Evolutionary conservation across 2,888 invertebrate genomes (phyloP).

Genomic region (Amiota mariae): DNA sequence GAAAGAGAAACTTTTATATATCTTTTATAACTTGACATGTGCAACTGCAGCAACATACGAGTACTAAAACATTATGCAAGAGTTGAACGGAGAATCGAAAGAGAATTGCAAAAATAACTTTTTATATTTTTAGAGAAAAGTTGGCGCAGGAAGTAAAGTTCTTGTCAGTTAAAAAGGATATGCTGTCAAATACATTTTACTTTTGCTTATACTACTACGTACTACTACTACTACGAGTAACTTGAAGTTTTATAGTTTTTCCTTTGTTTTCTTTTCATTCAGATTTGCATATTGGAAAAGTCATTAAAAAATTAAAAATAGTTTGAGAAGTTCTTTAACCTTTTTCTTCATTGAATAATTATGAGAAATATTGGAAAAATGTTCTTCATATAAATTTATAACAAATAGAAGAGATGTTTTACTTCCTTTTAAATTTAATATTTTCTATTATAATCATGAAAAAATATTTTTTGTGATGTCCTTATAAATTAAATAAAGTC

Average conservation of each 20-base stretch:
- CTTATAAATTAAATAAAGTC: too few relatives aligned
- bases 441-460: too few relatives aligned
- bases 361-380: too few relatives aligned
- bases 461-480: too few relatives aligned
- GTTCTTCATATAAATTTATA: too few relatives aligned
- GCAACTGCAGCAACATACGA: conserved; percentile 43
- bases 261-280: conserved; percentile 35
- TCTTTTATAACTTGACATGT: conserved; percentile 45
- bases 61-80: conserved; percentile 36
- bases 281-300: neutral
- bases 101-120: neutral
- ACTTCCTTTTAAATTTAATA: too few relatives aligned
- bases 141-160: conserved; percentile 39
- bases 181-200: conserved; percentile 58
- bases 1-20: neutral
- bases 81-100: conserved; percentile 10
- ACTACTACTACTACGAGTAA: too few relatives aligned
- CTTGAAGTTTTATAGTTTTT: neutral
- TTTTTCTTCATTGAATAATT: too few relatives aligned
- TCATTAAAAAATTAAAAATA: neutral
- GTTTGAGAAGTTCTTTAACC: too few relatives aligned
- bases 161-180: conserved; percentile 57
- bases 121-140: conserved; percentile 23
- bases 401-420: too few relatives aligned
- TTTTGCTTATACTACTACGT: conserved; percentile 38